Base-by-base conservation (phyloP, 2,113 vertebrate species). In the Aspidoscelis tigris region DNA sequence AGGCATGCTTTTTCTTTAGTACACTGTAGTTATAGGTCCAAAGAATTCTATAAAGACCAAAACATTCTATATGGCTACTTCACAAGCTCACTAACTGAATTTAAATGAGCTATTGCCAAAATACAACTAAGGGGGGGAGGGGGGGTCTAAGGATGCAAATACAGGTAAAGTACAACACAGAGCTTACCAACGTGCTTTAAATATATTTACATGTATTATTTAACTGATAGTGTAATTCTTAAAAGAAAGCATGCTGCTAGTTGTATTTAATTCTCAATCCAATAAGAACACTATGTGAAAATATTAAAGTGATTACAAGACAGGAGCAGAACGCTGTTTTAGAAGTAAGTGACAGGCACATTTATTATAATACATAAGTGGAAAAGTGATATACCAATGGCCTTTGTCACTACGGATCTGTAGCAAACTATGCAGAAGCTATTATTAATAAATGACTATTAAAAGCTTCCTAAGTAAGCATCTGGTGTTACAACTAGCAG, bases 361-460 rank as follows among this genome's bases (percentile, higher is more conserved):
- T 82, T 93, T 92, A 93, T 75, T 76, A 90, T 58, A 88, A 87
- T 55, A 88, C 72, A 53, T 79, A 87, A 87, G 77, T 2, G 85
- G 22, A 78, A 58, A 78, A n/a, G 10, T 80, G 73, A 64, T 87
- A 76, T 84, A 89, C 77, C 90, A 86, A 83, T 65, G 90, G 91
- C 70, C 90, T 93, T 88, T 93, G 91, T 90, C 90, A 91, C 87
- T 72, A 77, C 66, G 66, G 47, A 72, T 70, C 81, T 92, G 82
- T 89, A 72, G 81, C 87, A 87, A 89, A 88, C 85, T 87, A 86
- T 91, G 83, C 81, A 91, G 79, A 81, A 86, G 89, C 85, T 91
- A 90, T 94, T 91, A 94, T 92, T 93, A 94, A 93, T 94, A 94
- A 93, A 94, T 93, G 86, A 94, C 88, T 93, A 94, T 91, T 93